These are phyloP conservation scores for Heliconius himera DNA, from an alignment of 1,140 invertebrate species.

Conservation along the genomic window DNA sequence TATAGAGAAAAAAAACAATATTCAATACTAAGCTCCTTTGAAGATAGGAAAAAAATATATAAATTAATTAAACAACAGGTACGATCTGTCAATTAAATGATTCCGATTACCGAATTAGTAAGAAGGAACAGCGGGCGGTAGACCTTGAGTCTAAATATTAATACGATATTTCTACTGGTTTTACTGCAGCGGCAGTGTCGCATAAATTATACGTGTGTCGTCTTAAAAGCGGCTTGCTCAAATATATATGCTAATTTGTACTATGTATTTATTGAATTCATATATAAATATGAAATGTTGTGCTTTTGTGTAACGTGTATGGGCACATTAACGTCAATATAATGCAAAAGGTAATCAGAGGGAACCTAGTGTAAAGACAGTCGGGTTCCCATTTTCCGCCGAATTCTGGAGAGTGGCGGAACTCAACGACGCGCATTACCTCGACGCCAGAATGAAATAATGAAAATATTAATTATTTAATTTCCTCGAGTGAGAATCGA, in stretches of 20 bases:
- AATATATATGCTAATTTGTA: background rate
- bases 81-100: constrained; percentile 28
- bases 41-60: constrained; percentile 14
- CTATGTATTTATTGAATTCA: background rate
- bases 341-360: background rate
- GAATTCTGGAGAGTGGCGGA: too few species aligned
- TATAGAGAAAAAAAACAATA: constrained; percentile 26
- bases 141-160: constrained; percentile 32
- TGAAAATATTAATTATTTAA: too few species aligned
- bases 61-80: constrained; percentile 36
- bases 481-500: too few species aligned
- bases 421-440: too few species aligned
- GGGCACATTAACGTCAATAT: background rate
- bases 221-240: background rate
- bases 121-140: constrained; percentile 28
- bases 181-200: constrained; percentile 16
- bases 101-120: constrained; percentile 34
- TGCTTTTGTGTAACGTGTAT: background rate
- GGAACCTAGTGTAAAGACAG: too few species aligned
- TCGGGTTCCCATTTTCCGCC: too few species aligned
- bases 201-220: constrained; percentile 10
- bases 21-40: constrained; percentile 17
- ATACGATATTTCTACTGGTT: constrained; percentile 17
- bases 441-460: too few species aligned
- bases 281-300: background rate